Evolutionary conservation across 2,113 vertebrate species (phyloP).

Genomic region (Gobius niger): DNA sequence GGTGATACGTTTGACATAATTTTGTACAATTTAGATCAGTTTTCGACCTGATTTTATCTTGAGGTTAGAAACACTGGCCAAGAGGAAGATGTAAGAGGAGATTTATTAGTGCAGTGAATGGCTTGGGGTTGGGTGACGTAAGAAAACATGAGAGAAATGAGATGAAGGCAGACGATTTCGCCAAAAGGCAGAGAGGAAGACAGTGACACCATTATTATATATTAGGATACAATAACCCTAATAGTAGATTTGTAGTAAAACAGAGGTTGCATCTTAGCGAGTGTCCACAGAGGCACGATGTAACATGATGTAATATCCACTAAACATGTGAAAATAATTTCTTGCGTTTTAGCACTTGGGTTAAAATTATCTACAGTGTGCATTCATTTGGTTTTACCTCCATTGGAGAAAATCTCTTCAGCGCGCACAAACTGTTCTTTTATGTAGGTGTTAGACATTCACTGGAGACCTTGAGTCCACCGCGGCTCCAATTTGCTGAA

Average conservation of each 20-base stretch:
- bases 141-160: neutral
- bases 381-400: neutral
- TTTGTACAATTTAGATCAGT: no score
- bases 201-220: neutral
- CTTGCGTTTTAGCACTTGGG: neutral
- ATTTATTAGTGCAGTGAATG: neutral
- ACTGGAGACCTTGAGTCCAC: constrained; percentile 63
- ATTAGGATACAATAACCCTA: neutral
- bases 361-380: neutral
- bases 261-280: neutral
- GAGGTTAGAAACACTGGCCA: neutral
- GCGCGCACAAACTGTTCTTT: constrained; percentile 28
- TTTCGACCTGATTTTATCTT: no score
- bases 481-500: constrained; percentile 48
- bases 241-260: neutral
- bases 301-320: constrained; percentile 9
- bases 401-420: neutral
- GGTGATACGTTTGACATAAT: no score
- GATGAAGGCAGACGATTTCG: neutral
- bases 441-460: constrained; percentile 54
- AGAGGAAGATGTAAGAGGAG: neutral
- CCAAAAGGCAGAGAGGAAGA: neutral
- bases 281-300: neutral
- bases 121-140: neutral
- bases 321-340: neutral